phyloP scores from a whole-genome alignment of 2,113 vertebrate species.

The Eolophus roseicapilla region DNA sequence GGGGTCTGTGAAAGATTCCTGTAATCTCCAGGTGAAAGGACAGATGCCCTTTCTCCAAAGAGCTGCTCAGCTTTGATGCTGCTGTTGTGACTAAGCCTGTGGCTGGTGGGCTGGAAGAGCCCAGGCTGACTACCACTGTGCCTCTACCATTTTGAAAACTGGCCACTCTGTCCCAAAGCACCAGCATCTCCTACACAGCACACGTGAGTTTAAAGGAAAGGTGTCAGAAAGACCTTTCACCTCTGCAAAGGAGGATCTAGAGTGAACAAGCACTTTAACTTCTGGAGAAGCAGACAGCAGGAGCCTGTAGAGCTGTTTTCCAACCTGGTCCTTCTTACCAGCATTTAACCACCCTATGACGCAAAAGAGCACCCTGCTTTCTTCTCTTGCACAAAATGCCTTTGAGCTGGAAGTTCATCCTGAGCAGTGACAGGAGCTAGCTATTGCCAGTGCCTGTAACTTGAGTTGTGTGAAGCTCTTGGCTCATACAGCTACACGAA shows the following conservation, averaged over 20 bases:
- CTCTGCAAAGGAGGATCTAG: neutral
- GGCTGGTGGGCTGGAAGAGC: constrained; percentile 26
- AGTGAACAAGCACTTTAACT: neutral
- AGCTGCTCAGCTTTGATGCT: constrained; percentile 26
- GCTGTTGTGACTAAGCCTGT: constrained; percentile 31
- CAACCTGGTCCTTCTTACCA: neutral
- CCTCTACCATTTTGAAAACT: neutral
- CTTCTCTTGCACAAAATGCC: neutral
- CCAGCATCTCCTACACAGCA: neutral
- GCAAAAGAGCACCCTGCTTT: neutral
- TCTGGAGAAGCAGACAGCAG: neutral
- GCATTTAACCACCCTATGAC: neutral
- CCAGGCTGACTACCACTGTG: neutral
- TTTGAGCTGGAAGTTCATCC: neutral
- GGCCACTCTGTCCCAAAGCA: neutral
- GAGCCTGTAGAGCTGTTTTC: neutral
- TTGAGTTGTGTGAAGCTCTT: neutral
- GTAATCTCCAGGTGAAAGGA: constrained; percentile 56
- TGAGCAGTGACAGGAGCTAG: neutral
- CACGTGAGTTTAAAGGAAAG: neutral
- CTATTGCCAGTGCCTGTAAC: neutral
- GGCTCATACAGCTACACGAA: fast-evolving
- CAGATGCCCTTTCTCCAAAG: constrained; percentile 30
- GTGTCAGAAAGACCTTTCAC: neutral
- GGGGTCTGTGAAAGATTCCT: neutral